A percentile compares a stretch with the other conserved stretches of the same genome.
Evolutionary conservation across 2,888 invertebrate species (phyloP).

Genomic region (Eristalis intricaria): DNA sequence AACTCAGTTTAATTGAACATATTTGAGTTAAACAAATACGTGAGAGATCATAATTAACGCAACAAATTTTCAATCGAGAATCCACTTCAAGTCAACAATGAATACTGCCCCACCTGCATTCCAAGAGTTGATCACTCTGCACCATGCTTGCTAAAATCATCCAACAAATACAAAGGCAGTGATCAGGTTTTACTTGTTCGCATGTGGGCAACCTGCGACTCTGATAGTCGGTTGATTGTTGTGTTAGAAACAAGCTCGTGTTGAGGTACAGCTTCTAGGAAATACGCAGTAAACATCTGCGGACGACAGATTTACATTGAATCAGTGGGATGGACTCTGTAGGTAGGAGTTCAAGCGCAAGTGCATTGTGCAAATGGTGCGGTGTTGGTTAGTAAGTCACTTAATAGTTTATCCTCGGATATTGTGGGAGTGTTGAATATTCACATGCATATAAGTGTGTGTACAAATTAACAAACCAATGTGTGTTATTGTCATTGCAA

Average conservation of each 20-base stretch:
- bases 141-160: constrained; percentile 2
- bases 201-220: constrained; percentile 19
- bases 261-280: not conserved
- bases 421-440: not conserved
- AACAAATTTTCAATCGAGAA: not conserved
- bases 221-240: constrained; percentile 1
- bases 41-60: not conserved
- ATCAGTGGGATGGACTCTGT: not conserved
- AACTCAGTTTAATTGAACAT: not conserved
- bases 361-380: not conserved
- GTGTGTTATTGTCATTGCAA: not conserved
- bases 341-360: not conserved
- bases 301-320: not conserved
- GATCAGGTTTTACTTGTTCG: constrained; percentile 23
- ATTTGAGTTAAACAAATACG: not conserved
- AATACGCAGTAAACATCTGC: constrained; percentile 22
- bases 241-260: not conserved
- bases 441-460: not conserved
- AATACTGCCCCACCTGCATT: constrained; percentile 1
- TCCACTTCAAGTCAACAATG: not conserved
- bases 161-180: not conserved
- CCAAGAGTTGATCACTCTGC: not conserved
- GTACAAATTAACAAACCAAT: not conserved
- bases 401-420: not conserved
- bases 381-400: not conserved